These are phyloP conservation scores for Selene dorsalis DNA, from an alignment of 2,797 vertebrate genomes.

Conservation along the genomic window DNA sequence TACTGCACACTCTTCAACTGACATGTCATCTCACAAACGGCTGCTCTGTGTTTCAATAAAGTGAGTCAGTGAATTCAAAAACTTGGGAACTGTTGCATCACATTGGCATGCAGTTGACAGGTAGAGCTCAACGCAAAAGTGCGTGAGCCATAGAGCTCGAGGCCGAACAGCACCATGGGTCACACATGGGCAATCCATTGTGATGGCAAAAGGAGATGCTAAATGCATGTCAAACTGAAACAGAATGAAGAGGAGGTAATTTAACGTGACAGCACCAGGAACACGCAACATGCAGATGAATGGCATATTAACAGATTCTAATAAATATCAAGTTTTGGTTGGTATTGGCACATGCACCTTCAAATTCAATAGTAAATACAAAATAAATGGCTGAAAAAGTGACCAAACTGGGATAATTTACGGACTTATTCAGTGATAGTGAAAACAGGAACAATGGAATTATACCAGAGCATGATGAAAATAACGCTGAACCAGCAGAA, in stretches of 20 bases:
- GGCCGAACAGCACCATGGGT: constrained; percentile 24
- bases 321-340: constrained; percentile 31
- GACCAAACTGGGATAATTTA: constrained; percentile 7
- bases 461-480: constrained; percentile 46
- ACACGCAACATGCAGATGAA: constrained; percentile 27
- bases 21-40: constrained; percentile 8
- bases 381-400: neutral
- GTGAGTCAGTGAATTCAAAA: constrained; percentile 2
- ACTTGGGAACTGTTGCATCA: neutral
- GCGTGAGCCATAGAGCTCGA: neutral
- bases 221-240: constrained; percentile 18
- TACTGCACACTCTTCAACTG: neutral
- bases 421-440: constrained; percentile 19
- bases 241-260: constrained; percentile 12
- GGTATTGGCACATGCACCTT: neutral
- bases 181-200: constrained; percentile 46
- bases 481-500: constrained; percentile 48
- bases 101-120: neutral
- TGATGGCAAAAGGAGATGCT: constrained; percentile 11
- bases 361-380: neutral
- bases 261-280: constrained; percentile 25
- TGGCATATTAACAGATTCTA: constrained; percentile 19
- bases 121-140: neutral
- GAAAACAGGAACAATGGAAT: constrained; percentile 49
- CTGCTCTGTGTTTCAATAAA: constrained; percentile 6